Conservation (phyloP, 2,113 vertebrate species). For the Perca flavescens region DNA sequence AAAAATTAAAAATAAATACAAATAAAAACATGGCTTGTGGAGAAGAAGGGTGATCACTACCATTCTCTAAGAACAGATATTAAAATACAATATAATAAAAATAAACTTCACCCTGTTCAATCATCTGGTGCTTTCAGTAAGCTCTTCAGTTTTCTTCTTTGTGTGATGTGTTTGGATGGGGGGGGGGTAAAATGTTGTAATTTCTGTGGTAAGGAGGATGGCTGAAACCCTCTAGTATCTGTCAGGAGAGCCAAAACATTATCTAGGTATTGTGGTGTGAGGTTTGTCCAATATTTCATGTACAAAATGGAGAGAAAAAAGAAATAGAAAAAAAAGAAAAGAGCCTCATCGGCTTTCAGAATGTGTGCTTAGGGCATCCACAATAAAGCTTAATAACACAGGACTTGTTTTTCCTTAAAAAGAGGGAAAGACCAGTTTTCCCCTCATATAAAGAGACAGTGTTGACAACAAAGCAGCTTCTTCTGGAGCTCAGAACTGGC, state of each 20-base stretch:
- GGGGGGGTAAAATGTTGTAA: conserved; percentile 6
- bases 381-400: conserved; percentile 22
- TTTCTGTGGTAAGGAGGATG: conserved; percentile 15
- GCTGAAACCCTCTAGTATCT: conserved; percentile 22
- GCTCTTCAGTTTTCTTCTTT: not conserved
- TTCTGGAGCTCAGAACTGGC: conserved; percentile 18
- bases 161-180: conserved; percentile 1
- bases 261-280: conserved; percentile 33
- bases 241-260: conserved; percentile 27
- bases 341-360: conserved; percentile 25
- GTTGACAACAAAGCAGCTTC: conserved; percentile 48
- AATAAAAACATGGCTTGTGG: not conserved
- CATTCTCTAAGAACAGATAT: not conserved
- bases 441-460: conserved; percentile 67
- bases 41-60: not conserved
- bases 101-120: not conserved
- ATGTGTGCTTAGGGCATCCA: conserved; percentile 21
- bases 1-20: no score
- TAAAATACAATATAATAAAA: not conserved
- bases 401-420: not conserved
- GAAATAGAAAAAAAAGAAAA: not conserved
- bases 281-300: conserved; percentile 35
- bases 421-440: conserved; percentile 32
- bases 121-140: not conserved
- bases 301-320: conserved; percentile 21